phyloP scores from a whole-genome alignment of 2,888 invertebrate genomes.

The Polymixis flavicincta region DNA sequence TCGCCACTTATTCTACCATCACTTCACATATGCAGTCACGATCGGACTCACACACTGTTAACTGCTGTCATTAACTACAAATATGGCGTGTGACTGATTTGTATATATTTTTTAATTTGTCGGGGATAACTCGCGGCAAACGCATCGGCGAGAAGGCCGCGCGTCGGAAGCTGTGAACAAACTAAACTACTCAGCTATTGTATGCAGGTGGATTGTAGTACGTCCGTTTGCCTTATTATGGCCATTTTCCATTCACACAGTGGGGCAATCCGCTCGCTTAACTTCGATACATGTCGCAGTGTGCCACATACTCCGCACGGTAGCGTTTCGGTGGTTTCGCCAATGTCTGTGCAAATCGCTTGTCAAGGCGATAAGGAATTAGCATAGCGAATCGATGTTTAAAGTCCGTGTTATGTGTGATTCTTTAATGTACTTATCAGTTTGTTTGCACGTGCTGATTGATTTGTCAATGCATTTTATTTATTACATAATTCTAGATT shows the following conservation, averaged over 20 bases:
- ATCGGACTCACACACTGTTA: slow-evolving; percentile 63
- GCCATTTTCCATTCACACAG: slow-evolving; percentile 88
- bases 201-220: slow-evolving; percentile 90
- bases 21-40: slow-evolving; percentile 69
- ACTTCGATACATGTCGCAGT: slow-evolving; percentile 66
- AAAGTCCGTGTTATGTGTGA: slow-evolving; percentile 66
- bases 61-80: slow-evolving; percentile 65
- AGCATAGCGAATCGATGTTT: slow-evolving; percentile 78
- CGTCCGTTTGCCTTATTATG: slow-evolving; percentile 87
- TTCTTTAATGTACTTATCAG: slow-evolving; percentile 60
- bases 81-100: slow-evolving; percentile 60
- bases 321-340: slow-evolving; percentile 63
- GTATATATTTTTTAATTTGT: slow-evolving; percentile 57
- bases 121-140: slow-evolving; percentile 71
- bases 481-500: slow-evolving; percentile 6
- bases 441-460: slow-evolving; percentile 56
- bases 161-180: slow-evolving; percentile 88
- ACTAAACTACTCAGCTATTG: slow-evolving; percentile 89
- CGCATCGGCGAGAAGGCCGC: slow-evolving; percentile 80
- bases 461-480: slow-evolving; percentile 33
- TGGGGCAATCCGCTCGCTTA: slow-evolving; percentile 81
- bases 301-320: slow-evolving; percentile 45
- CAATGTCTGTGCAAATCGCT: slow-evolving; percentile 72
- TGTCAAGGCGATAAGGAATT: slow-evolving; percentile 81
- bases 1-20: slow-evolving; percentile 63